Conservation (phyloP, 2,888 invertebrate species). For the Ditula angustiorana region DNA sequence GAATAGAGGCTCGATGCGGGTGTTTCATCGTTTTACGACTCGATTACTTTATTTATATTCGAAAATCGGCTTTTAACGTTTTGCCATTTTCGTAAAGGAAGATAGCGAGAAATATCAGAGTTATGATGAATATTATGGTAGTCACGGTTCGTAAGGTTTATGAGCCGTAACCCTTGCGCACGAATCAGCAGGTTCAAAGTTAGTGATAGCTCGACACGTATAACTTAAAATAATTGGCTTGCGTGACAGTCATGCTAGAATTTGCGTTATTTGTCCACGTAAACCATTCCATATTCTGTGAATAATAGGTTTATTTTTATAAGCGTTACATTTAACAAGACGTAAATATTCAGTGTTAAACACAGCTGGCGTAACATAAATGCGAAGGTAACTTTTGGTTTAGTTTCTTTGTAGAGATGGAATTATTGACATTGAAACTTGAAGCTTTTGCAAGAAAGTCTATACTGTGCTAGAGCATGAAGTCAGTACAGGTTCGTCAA, state of each 20-base stretch:
- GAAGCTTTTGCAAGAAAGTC: neutral
- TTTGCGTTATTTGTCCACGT: slow-evolving; percentile 16
- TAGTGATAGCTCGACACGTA: neutral
- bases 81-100: slow-evolving; percentile 15
- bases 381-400: neutral
- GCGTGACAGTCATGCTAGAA: slow-evolving; percentile 16
- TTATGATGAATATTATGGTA: slow-evolving; percentile 9
- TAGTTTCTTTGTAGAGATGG: neutral
- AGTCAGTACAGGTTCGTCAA: slow-evolving; percentile 2
- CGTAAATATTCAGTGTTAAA: neutral
- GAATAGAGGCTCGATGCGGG: slow-evolving; percentile 8
- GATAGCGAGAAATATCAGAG: slow-evolving; percentile 4
- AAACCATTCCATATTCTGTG: slow-evolving; percentile 1
- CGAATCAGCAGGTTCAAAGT: slow-evolving; percentile 5
- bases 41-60: slow-evolving; percentile 29
- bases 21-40: slow-evolving; percentile 25
- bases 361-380: neutral
- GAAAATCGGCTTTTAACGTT: slow-evolving; percentile 17
- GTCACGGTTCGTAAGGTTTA: slow-evolving; percentile 13
- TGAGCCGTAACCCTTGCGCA: slow-evolving; percentile 20
- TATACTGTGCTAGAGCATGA: neutral
- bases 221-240: slow-evolving; percentile 16
- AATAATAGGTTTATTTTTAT: slow-evolving; percentile 14
- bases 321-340: neutral
- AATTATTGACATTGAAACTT: neutral